Evolutionary conservation across 2,113 vertebrate genomes (phyloP), one percentile per base, ranked within the genome.

Genomic region (Trinectes maculatus): DNA sequence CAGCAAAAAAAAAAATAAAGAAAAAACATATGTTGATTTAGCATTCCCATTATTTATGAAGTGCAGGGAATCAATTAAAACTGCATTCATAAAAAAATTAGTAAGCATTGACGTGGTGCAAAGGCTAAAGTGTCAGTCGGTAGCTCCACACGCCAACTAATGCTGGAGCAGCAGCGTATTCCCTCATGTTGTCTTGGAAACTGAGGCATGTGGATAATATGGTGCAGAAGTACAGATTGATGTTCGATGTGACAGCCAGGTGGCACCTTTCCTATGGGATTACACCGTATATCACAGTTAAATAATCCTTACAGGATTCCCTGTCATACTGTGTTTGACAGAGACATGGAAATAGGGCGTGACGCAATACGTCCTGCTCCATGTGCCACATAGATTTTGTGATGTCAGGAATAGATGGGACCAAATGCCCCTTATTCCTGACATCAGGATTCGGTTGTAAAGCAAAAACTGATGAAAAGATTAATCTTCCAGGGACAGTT

Each of bases 41-140:
- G 37, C 21, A 1, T 37, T 62, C 21, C 22, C 16, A 33, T 10
- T 63, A 24, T 33, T 6, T 8, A 42, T 31, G 22, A 33, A 12
- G n/a, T n/a, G n/a, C n/a, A n/a, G n/a, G n/a, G n/a, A 74, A 66
- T 65, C 11, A 39, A 39, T 39, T 16, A 40, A 8, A 55, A 53
- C 16, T 2, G 11, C 8, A 58, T 40, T 48, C 18, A 33, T n/a
- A 22, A 54, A 60, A 62, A 4, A 44, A 10, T 3, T n/a, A 52
- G 16, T 10, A 31, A 31, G 39, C 37, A 43, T 61, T 40, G 26
- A 19, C 16, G 7, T 16, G 15, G 34, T 40, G 26, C 48, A 57
- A 63, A 2, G 22, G n/a, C 9, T 29, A 16, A 40, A 4, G 36
- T 56, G 22, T 44, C 12, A 1, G 6, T 34, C 12, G 2, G 33